Evolutionary conservation across 2,113 vertebrate genomes (phyloP).

Genomic region (Uropsilus gracilis): DNA sequence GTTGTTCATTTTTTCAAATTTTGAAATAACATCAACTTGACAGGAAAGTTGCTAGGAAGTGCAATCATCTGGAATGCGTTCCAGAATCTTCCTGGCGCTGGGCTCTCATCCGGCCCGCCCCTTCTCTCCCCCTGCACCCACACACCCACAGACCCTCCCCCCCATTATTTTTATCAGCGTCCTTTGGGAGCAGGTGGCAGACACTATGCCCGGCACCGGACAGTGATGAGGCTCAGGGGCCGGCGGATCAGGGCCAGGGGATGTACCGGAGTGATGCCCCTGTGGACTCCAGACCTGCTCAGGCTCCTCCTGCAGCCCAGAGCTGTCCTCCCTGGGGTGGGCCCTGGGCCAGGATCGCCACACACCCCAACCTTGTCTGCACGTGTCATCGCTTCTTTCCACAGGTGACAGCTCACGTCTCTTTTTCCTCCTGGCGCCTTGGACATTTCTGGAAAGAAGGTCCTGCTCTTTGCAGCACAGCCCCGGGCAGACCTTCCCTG

Average conservation of each 20-base stretch:
- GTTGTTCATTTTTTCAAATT: neutral
- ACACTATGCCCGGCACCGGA: no score
- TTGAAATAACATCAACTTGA: neutral
- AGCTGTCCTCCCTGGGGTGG: neutral
- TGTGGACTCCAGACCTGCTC: neutral
- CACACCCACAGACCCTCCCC: neutral
- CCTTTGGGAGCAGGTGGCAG: neutral
- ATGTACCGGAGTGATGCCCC: no score
- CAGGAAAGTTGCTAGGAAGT: neutral
- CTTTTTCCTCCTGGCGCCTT: neutral
- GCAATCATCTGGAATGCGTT: neutral
- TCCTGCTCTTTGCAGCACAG: neutral
- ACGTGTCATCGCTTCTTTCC: neutral
- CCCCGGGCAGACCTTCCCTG: neutral
- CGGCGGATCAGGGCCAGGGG: no score
- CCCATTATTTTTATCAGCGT: neutral
- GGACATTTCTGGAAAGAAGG: neutral
- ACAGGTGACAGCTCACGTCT: neutral
- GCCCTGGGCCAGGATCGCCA: neutral
- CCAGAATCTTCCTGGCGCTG: neutral
- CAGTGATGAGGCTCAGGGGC: no score
- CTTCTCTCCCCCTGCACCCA: neutral
- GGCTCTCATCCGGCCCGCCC: neutral
- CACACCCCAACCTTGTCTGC: neutral
- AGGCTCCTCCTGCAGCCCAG: neutral